Evolutionary conservation across 2,113 vertebrate genomes (phyloP), one percentile per base, ranked within the genome.

Genomic region (Gavia stellata): DNA sequence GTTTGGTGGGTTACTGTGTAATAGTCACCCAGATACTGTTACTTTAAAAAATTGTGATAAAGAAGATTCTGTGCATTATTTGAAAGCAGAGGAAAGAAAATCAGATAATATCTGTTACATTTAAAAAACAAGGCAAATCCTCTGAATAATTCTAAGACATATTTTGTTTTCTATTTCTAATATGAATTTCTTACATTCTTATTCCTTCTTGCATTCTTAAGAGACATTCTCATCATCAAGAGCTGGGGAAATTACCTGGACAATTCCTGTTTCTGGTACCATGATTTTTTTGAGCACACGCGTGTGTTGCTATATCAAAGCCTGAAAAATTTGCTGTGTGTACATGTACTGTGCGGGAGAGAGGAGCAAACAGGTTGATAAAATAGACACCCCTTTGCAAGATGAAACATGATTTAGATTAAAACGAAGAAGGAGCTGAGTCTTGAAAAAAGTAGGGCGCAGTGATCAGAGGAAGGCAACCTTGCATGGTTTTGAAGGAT

Each of bases 311-410:
- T 47, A 9, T 45, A 26, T 72, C 56, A 80, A 82, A 66, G 44
- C 33, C 11, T 6, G 52, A 80, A 25, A 31, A 58, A 26, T 70
- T 49, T 8, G 1, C 33, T 91, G n/a, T n/a, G n/a, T n/a, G n/a
- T n/a, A 5, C 10, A 6, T 6, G 13, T 20, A 12, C 18, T 31
- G 23, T 33, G 36, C 15, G 10, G 59, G 73, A 61, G 17, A 65
- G 61, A 53, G 42, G n/a, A 95, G 38, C 86, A 93, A 96, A 24
- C 36, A 95, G 72, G 71, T 45, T 86, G 65, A 50, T 86, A 61
- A 86, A 96, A 87, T 63, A 83, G 86, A 56, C 63, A 49, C 12
- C 68, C 21, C 40, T 97, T 89, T 83, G 47, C 66, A 79, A 90
- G 81, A 29, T 14, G 33, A 53, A 66, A 61, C 62, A 17, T 23